Evolutionary conservation across 2,888 invertebrate genomes (phyloP).

Genomic region (Acronicta psi): DNA sequence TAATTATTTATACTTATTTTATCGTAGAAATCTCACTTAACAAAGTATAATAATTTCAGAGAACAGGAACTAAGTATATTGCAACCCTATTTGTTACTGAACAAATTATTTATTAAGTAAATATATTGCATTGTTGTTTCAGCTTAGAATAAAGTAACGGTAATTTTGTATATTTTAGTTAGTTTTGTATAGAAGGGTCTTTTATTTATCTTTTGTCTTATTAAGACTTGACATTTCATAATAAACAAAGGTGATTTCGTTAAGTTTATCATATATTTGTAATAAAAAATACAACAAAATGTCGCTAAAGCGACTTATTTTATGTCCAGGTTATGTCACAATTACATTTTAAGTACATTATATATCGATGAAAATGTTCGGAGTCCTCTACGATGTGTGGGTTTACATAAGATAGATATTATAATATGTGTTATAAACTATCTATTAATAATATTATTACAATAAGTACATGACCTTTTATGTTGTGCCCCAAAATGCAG

Average conservation of each 20-base stretch:
- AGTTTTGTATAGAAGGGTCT: conserved; percentile 38
- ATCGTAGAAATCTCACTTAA: conserved; percentile 31
- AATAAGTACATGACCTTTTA: conserved; percentile 29
- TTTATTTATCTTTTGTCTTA: conserved; percentile 20
- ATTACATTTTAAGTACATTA: conserved; percentile 25
- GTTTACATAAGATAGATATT: conserved; percentile 2
- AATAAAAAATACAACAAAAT: conserved; percentile 11
- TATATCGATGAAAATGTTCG: conserved; percentile 15
- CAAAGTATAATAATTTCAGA: conserved; percentile 26
- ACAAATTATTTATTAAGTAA: conserved; percentile 38
- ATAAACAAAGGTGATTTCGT: conserved; percentile 13
- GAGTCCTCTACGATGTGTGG: conserved; percentile 22
- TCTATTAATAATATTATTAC: conserved; percentile 12
- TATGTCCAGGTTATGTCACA: conserved; percentile 18
- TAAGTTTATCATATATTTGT: conserved; percentile 5
- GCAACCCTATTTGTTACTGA: conserved; percentile 29
- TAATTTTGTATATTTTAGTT: conserved; percentile 26
- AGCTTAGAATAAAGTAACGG: conserved; percentile 27
- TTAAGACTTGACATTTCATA: conserved; percentile 15
- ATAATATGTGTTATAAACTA: conserved; percentile 16
- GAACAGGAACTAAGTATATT: conserved; percentile 8
- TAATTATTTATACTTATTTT: conserved; percentile 20
- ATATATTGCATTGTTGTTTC: conserved; percentile 36
- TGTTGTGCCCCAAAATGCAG: conserved; percentile 19
- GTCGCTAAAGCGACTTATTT: conserved; percentile 15